phyloP scores from a whole-genome alignment of 2,797 vertebrate species.

The Mus caroli region DNA sequence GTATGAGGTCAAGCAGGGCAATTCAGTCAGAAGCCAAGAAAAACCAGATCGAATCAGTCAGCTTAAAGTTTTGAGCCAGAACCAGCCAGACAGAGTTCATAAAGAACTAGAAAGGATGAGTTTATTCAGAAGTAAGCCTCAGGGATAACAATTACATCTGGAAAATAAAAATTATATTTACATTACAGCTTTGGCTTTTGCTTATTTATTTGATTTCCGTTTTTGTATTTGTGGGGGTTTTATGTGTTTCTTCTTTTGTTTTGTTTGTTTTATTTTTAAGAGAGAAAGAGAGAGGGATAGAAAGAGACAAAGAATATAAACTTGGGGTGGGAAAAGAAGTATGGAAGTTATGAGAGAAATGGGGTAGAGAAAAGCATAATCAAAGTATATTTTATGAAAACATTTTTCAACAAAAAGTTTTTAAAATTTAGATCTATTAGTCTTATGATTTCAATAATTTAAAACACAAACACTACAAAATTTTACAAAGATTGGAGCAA shows the following conservation, averaged over 20 bases:
- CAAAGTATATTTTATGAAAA: background rate
- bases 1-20: no score
- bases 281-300: background rate
- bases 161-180: no score
- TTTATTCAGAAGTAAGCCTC: no score
- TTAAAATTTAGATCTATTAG: background rate
- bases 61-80: no score
- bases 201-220: background rate
- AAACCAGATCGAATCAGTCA: no score
- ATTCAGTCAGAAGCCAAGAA: no score
- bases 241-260: background rate
- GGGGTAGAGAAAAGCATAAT: background rate
- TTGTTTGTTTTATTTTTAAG: background rate
- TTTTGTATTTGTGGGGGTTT: background rate
- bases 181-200: background rate
- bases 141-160: no score
- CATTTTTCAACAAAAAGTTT: background rate
- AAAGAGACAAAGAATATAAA: background rate
- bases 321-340: background rate
- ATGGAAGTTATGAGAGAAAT: background rate
- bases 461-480: background rate
- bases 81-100: no score
- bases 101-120: no score
- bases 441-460: constrained; percentile 45
- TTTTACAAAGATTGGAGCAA: background rate